Percentiles rank a stretch among this genome's conserved stretches.
phyloP scores from a whole-genome alignment of 2,888 invertebrate species.

The Melinopterus prodromus region DNA sequence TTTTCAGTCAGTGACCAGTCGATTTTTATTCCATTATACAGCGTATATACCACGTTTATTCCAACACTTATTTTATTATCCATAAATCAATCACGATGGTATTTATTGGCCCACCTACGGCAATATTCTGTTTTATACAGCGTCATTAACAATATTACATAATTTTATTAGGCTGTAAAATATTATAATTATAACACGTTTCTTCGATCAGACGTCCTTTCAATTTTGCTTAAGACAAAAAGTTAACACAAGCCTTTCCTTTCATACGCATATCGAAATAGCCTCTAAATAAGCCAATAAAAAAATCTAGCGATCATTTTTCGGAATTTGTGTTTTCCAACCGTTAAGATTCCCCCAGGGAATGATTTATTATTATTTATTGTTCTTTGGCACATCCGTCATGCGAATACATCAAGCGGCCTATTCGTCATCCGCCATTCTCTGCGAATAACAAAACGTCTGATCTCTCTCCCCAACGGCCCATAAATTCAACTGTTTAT shows the following conservation, averaged over 20 bases:
- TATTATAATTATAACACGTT: background rate
- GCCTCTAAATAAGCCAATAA: background rate
- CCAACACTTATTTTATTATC: slow-evolving; percentile 4
- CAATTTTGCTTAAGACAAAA: background rate
- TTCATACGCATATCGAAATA: background rate
- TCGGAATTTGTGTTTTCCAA: background rate
- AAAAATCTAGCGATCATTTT: background rate
- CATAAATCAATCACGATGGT: background rate
- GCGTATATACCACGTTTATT: background rate
- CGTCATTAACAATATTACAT: slow-evolving; percentile 4
- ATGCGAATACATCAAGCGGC: slow-evolving; percentile 16
- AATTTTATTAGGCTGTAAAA: slow-evolving; percentile 4
- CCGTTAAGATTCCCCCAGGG: background rate
- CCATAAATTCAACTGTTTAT: slow-evolving; percentile 24
- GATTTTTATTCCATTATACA: background rate
- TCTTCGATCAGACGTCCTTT: background rate
- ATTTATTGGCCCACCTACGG: slow-evolving; percentile 4
- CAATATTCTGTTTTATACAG: background rate
- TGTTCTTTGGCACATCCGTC: slow-evolving; percentile 14
- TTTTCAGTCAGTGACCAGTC: background rate
- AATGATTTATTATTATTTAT: background rate
- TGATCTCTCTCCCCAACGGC: slow-evolving; percentile 16
- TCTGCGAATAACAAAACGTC: slow-evolving; percentile 12
- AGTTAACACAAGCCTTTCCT: background rate
- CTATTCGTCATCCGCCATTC: slow-evolving; percentile 22